Evolutionary conservation across 2,797 vertebrate species (phyloP), one percentile per base, ranked within the genome.

Genomic region (Tokudaia muenninki): DNA sequence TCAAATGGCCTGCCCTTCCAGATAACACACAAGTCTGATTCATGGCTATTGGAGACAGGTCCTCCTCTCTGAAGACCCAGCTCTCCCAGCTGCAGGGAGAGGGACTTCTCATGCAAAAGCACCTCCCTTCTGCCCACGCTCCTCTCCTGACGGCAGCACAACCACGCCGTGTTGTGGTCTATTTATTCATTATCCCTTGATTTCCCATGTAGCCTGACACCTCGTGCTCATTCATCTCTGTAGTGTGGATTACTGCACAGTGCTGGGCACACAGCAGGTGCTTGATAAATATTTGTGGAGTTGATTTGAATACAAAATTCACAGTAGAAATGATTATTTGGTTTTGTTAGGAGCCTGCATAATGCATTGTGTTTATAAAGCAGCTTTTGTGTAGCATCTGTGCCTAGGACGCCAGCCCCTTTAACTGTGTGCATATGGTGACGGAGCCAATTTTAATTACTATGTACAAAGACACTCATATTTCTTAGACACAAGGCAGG

Each of bases 391-490:
- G 95, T 94, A 67, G 67, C 84, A 72, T 93, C 31, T 17, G 37
- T 92, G 72, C 93, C 94, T 92, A 84, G 92, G 95, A 92, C 75
- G 34, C 44, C 78, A 95, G 86, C 65, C 78, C 91, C 91, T 84
- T 79, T 94, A 79, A 83, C 92, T 61, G 74, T 79, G 52, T 65
- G 88, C 86, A 70, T 92, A 90, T 95, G 96, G 92, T 0, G 2
- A 55, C 63, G 41, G 90, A 95, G 80, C 67, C 89, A 34, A 4
- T 96, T 96, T 96, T 92, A 94, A 90, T 96, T 95, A 96, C 94
- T 75, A 65, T 92, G 95, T 95, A 72, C 82, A 50, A 87, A 95
- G 94, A 91, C 87, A 74, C 52, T 96, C 75, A 44, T 90, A 87
- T 90, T 97, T 97, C 94, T 96, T 87, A 96, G 80, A 80, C n/a